Evolutionary conservation across 2,113 vertebrate species (phyloP).

Genomic region (Chionomys nivalis): DNA sequence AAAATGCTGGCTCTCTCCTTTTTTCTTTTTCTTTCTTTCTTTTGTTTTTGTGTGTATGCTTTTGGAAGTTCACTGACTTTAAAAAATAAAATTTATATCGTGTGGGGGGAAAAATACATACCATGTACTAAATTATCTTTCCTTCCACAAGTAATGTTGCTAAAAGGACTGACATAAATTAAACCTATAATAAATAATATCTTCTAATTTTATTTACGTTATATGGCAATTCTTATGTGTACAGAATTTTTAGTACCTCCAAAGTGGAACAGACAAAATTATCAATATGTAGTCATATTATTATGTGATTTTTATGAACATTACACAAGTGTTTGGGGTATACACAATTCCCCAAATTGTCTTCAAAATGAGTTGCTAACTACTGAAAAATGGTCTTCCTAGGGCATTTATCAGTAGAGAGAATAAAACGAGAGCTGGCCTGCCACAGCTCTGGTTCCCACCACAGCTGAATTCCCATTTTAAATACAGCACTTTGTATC

Average conservation of each 20-base stretch:
- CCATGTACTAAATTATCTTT: slow-evolving; percentile 2
- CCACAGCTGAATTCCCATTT: slow-evolving; percentile 21
- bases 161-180: neutral
- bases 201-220: slow-evolving; percentile 37
- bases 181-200: slow-evolving; percentile 29
- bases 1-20: too few species aligned
- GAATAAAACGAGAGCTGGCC: slow-evolving; percentile 22
- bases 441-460: neutral
- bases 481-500: slow-evolving; percentile 56
- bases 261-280: slow-evolving; percentile 31
- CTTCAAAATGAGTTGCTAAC: slow-evolving; percentile 10
- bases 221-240: neutral
- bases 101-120: neutral
- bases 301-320: slow-evolving; percentile 12
- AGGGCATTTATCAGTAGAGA: neutral
- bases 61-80: too few species aligned
- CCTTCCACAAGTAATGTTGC: neutral
- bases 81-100: too few species aligned
- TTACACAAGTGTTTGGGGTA: slow-evolving; percentile 36
- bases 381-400: slow-evolving; percentile 39
- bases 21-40: too few species aligned
- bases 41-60: too few species aligned
- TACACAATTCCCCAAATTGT: slow-evolving; percentile 5
- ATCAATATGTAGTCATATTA: neutral
- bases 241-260: slow-evolving; percentile 44